A percentile compares a stretch with the other conserved stretches of the same genome.
Evolutionary conservation across 2,797 vertebrate species (phyloP).

Genomic region (Simalia tracyae): DNA sequence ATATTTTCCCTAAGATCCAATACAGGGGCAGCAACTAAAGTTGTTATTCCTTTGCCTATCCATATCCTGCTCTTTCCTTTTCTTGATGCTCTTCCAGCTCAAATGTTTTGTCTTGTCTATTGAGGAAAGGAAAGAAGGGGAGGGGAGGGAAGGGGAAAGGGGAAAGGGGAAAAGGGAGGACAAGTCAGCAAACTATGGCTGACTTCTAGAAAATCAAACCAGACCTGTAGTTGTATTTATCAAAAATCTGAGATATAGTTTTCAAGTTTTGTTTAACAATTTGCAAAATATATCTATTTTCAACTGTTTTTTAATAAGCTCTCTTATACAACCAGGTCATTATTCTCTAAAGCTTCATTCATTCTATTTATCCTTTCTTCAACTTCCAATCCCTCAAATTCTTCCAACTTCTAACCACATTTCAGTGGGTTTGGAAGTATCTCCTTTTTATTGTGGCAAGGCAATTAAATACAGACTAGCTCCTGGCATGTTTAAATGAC

Average conservation of each 20-base stretch:
- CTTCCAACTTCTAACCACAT: background rate
- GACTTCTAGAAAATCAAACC: background rate
- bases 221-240: background rate
- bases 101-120: background rate
- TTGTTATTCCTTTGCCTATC: background rate
- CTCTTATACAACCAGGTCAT: background rate
- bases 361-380: background rate
- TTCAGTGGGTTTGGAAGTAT: background rate
- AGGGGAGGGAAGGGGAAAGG: too few species aligned
- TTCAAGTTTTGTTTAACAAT: background rate
- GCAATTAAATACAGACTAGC: background rate
- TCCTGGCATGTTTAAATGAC: background rate
- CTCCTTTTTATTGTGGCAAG: background rate
- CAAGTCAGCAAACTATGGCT: background rate
- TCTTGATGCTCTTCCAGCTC: background rate
- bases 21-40: background rate
- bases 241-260: background rate
- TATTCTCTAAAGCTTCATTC: background rate
- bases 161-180: accelerated
- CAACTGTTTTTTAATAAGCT: background rate
- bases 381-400: background rate
- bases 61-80: background rate
- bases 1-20: background rate
- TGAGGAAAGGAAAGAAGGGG: background rate
- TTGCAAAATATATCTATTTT: background rate